Conservation (phyloP, 2,113 vertebrate genomes). For the Trematomus loennbergii region DNA sequence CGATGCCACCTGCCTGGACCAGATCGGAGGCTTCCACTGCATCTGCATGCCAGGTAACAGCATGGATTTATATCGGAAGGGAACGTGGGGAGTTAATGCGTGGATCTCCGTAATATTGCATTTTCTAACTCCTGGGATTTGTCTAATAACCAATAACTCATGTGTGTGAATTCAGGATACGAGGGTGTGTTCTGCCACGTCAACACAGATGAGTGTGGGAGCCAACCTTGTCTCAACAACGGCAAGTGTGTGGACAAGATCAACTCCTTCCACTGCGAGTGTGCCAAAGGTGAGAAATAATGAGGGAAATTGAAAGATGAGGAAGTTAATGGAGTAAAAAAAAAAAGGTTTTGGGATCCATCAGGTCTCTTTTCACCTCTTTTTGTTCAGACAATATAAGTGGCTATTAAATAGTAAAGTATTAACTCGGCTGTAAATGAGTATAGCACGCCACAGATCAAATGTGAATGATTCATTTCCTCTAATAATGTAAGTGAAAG, state of each 20-base stretch:
- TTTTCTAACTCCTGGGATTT: background rate
- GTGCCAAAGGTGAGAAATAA: constrained; percentile 87
- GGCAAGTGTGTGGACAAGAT: constrained; percentile 96
- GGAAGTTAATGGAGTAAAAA: background rate
- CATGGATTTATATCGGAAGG: background rate
- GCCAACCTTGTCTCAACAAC: constrained; percentile 93
- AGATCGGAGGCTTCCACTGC: constrained; percentile 96
- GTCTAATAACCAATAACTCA: background rate
- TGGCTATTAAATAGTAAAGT: constrained; percentile 40
- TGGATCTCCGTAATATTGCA: background rate
- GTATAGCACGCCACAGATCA: constrained; percentile 17
- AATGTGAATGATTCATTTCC: constrained; percentile 61
- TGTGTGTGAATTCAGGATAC: constrained; percentile 85
- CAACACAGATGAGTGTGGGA: constrained; percentile 94
- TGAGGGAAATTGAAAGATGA: background rate
- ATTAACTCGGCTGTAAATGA: constrained; percentile 49
- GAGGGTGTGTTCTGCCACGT: constrained; percentile 94
- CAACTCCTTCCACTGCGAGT: constrained; percentile 95
- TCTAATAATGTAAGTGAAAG: constrained; percentile 22
- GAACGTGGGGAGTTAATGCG: background rate
- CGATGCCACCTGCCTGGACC: constrained; percentile 95
- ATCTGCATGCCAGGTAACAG: constrained; percentile 95
- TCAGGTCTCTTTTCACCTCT: background rate
- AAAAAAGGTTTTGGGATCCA: background rate
- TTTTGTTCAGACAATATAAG: constrained; percentile 22